phyloP scores from a whole-genome alignment of 2,797 vertebrate genomes.

The Tamandua tetradactyla region DNA sequence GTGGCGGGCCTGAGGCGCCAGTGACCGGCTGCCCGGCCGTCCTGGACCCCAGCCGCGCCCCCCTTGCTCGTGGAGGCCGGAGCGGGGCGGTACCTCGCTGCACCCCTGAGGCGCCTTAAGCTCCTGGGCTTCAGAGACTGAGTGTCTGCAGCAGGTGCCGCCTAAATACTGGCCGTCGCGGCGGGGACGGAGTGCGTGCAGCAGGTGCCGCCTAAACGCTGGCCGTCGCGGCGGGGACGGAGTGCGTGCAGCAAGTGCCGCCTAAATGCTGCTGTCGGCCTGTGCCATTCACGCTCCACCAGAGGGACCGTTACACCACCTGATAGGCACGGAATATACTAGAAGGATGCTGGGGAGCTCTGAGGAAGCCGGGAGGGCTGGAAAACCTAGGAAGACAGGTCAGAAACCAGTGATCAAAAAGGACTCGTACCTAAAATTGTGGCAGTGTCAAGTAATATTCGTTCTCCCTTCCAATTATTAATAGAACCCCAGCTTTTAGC shows the following conservation, averaged over 20 bases:
- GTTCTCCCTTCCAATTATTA: not conserved
- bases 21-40: not conserved
- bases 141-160: not conserved
- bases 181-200: too few relatives aligned
- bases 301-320: not conserved
- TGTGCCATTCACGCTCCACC: too few relatives aligned
- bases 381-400: not conserved
- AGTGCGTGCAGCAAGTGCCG: too few relatives aligned
- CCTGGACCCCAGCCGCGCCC: too few relatives aligned
- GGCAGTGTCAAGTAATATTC: not conserved
- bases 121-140: not conserved
- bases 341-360: not conserved
- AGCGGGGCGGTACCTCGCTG: too few relatives aligned
- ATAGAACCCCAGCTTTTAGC: not conserved
- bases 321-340: not conserved
- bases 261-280: not conserved
- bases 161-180: not conserved
- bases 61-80: too few relatives aligned
- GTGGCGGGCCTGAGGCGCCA: too few relatives aligned
- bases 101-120: not conserved
- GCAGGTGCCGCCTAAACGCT: not conserved
- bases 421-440: not conserved
- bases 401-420: not conserved
- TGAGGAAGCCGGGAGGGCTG: not conserved
- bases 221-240: too few relatives aligned